A percentile compares a stretch with the other conserved stretches of the same genome.
Evolutionary conservation across 2,113 vertebrate genomes (phyloP).

Genomic region (Phasianus colchicus): DNA sequence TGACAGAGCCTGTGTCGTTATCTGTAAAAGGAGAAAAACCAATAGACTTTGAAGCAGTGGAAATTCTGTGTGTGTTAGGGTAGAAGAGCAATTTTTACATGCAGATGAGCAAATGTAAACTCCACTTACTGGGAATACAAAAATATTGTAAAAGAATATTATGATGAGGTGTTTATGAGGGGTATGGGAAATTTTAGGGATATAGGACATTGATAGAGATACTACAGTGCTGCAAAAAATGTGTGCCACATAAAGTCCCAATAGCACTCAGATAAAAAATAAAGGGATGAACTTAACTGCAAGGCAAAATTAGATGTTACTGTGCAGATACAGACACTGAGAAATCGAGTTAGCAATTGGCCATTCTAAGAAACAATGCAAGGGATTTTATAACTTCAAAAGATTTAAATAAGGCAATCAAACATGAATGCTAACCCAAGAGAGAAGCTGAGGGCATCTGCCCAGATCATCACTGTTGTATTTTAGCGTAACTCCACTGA

Average conservation of each 20-base stretch:
- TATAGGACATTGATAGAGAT: conserved; percentile 55
- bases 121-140: conserved; percentile 50
- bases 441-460: conserved; percentile 61
- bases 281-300: conserved; percentile 56
- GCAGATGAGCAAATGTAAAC: conserved; percentile 61
- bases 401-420: conserved; percentile 57
- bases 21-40: conserved; percentile 67
- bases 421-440: conserved; percentile 74
- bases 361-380: conserved; percentile 49
- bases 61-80: conserved; percentile 45
- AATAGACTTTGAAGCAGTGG: conserved; percentile 63
- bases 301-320: conserved; percentile 60
- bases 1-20: conserved; percentile 41
- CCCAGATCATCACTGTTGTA: conserved; percentile 63
- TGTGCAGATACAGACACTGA: conserved; percentile 59
- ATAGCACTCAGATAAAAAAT: conserved; percentile 51
- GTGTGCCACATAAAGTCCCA: conserved; percentile 56
- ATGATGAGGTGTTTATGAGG: conserved; percentile 60
- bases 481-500: conserved; percentile 51
- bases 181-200: conserved; percentile 41
- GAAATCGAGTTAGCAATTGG: not conserved
- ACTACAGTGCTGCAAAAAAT: conserved; percentile 47
- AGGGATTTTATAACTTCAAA: conserved; percentile 32
- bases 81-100: conserved; percentile 54
- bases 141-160: conserved; percentile 47